A percentile compares a stretch with the other conserved stretches of the same genome.
Conservation (phyloP, 2,113 vertebrate genomes). For the Gallinago jamesoni region DNA sequence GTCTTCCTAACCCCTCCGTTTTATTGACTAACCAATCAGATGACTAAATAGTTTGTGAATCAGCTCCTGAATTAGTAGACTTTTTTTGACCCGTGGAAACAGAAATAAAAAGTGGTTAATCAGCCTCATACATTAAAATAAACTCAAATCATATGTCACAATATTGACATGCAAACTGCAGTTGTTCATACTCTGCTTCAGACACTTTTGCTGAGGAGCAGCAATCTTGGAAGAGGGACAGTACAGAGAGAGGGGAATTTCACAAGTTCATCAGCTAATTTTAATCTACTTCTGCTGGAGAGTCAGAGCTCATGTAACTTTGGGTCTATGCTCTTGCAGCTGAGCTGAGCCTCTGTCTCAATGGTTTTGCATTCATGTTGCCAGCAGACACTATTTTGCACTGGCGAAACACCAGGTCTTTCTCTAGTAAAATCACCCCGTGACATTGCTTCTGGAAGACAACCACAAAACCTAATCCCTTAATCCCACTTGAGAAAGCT, state of each 20-base stretch:
- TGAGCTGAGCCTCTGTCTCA: constrained; percentile 11
- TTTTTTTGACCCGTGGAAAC: neutral
- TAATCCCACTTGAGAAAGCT: constrained; percentile 67
- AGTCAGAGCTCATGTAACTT: neutral
- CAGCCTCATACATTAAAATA: neutral
- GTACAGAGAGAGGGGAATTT: neutral
- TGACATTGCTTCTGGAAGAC: constrained; percentile 66
- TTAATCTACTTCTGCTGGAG: neutral
- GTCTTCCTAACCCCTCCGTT: neutral
- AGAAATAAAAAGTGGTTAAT: neutral
- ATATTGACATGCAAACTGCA: neutral
- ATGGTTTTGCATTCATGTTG: constrained; percentile 11
- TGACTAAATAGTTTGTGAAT: neutral
- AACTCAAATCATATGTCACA: neutral
- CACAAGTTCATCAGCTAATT: neutral
- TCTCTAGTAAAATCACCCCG: constrained; percentile 12
- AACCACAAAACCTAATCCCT: constrained; percentile 66
- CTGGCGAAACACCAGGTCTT: constrained; percentile 37
- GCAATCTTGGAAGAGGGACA: neutral
- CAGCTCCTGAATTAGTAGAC: neutral
- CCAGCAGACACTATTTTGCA: constrained; percentile 40
- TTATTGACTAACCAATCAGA: neutral
- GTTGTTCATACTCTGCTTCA: neutral
- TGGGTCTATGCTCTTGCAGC: neutral
- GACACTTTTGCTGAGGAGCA: neutral